phyloP scores from a whole-genome alignment of 2,113 vertebrate species.

The Falcunculus frontatus region DNA sequence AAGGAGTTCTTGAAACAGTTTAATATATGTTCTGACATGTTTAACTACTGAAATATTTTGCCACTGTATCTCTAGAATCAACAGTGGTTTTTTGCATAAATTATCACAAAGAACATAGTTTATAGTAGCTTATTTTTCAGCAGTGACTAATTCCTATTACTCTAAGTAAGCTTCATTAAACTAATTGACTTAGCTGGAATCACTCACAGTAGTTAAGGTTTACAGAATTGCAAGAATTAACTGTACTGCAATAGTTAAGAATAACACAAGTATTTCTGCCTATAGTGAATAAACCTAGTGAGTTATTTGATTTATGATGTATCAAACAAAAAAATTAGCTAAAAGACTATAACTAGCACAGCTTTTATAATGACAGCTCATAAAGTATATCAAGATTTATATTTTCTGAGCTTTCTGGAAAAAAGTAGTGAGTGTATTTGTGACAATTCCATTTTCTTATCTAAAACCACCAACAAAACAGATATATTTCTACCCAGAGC shows the following conservation, averaged over 20 bases:
- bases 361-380: not conserved
- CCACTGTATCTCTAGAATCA: not conserved
- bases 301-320: not conserved
- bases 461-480: not conserved
- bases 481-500: not conserved
- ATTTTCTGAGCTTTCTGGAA: not conserved
- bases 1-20: not conserved
- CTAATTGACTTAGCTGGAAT: not conserved
- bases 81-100: not conserved
- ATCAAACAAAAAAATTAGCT: not conserved
- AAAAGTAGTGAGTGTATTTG: not conserved
- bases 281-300: not conserved
- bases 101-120: not conserved
- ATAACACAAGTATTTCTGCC: not conserved
- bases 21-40: not conserved
- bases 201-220: not conserved
- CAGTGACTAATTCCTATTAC: not conserved
- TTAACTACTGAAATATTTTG: not conserved
- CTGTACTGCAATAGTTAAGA: not conserved
- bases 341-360: not conserved
- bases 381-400: not conserved
- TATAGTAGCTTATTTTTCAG: not conserved
- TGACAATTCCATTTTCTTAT: not conserved
- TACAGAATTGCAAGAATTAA: not conserved
- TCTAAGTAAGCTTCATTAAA: not conserved